Base-by-base conservation (phyloP, 2,797 vertebrate species). In the Rhinoraja longicauda region DNA sequence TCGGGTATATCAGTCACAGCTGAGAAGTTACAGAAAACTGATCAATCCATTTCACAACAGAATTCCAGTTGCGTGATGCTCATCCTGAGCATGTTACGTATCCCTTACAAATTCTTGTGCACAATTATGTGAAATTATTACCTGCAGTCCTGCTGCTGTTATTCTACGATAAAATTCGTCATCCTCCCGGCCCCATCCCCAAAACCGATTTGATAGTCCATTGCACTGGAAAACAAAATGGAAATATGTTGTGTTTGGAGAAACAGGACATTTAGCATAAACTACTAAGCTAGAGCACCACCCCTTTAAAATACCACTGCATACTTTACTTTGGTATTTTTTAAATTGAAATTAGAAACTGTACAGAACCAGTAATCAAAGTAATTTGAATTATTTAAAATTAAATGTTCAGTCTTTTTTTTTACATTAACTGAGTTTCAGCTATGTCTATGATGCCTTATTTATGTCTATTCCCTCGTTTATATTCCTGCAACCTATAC, bases 131-230 rank as follows among this genome's bases (percentile, higher is more conserved):
- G 24, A 93, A 73, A 78, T 73, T n/a, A 0, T 95, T 94, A 99
- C 99, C 98, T 99, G 97, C 36, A 99, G 95, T 78, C 98, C 97
- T 0, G 98, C 98, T 95, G 97, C 97, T 95, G 96, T 98, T 92
- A 99, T 97, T 75, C 99, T 96, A 57, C 98, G 95, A 95, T 99
- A 99, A 95, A 99, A 99, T 95, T 99, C 99, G 0, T 99, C 99
- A 0, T 99, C 98, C 94, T 99, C 99, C 36, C 98, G 95, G 90
- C 98, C 99, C 99, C 99, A 99, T 90, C 99, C 99, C 99, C 99
- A 99, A 96, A 99, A 99, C 93, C 99, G 97, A 95, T 99, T 99
- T 1, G 99, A 99, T 98, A 99, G 99, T 88, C 99, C 99, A 0
- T 99, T 99, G 95, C 98, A 99, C 99, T 99, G 95, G 7, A 93